A percentile compares a stretch with the other conserved stretches of the same genome.
These are phyloP conservation scores for Agrochola macilenta DNA, from an alignment of 2,888 invertebrate species.

Conservation along the genomic window DNA sequence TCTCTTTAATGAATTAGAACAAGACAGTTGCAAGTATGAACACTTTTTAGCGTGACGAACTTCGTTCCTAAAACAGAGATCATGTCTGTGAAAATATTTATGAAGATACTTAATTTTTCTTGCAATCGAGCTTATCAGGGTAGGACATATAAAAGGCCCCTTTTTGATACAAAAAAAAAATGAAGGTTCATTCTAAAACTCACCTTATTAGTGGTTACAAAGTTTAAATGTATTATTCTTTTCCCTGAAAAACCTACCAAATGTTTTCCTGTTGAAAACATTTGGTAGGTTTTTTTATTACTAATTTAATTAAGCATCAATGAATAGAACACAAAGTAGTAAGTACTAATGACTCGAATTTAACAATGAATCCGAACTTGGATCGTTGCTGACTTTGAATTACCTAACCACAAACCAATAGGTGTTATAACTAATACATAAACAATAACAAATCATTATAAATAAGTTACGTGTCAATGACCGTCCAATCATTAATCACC, in stretches of 20 bases:
- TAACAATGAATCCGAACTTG: not conserved
- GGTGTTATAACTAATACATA: constrained; percentile 11
- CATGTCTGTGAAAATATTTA: not conserved
- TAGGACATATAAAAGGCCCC: not conserved
- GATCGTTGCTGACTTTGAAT: not conserved
- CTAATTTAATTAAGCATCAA: not conserved
- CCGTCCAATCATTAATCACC: constrained; percentile 51
- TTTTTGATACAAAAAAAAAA: not conserved
- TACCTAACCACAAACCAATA: constrained; percentile 4
- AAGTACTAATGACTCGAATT: not conserved
- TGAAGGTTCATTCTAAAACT: not conserved
- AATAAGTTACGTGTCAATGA: constrained; percentile 48
- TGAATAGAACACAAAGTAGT: not conserved
- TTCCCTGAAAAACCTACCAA: not conserved
- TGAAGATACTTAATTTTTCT: not conserved
- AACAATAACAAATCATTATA: constrained; percentile 40
- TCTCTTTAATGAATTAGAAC: no score
- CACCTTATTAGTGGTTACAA: not conserved
- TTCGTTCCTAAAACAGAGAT: no score
- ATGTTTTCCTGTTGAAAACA: not conserved
- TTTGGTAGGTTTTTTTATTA: not conserved
- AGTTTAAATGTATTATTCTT: constrained; percentile 4
- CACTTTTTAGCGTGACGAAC: no score
- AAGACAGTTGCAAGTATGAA: no score
- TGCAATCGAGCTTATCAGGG: not conserved